Percentiles rank a stretch among this genome's conserved stretches.
phyloP scores from a whole-genome alignment of 2,113 vertebrate genomes.

The Emydura subglobosa region DNA sequence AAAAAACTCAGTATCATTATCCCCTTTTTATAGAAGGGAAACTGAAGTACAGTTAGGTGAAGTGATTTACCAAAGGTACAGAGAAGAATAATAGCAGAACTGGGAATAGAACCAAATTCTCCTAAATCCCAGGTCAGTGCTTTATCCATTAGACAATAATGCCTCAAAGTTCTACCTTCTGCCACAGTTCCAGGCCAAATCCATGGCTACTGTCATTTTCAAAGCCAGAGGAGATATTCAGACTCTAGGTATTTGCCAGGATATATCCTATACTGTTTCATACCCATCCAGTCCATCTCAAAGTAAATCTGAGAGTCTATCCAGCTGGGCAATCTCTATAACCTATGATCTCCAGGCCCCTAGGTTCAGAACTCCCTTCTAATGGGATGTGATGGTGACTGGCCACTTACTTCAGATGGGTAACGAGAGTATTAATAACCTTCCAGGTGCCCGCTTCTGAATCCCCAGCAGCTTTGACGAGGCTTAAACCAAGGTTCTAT shows the following conservation, averaged over 20 bases:
- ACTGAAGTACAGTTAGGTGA: not conserved
- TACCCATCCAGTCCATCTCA: not conserved
- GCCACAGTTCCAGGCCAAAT: not conserved
- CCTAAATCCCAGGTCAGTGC: not conserved
- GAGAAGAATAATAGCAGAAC: rapidly evolving
- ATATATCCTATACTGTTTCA: not conserved
- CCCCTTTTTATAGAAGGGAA: not conserved
- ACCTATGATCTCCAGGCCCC: rapidly evolving
- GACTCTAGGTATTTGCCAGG: not conserved
- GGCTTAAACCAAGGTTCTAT: conserved; percentile 62
- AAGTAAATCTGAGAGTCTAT: not conserved
- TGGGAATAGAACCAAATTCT: not conserved
- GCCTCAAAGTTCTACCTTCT: not conserved
- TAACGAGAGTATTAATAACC: conserved; percentile 8
- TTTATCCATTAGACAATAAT: not conserved
- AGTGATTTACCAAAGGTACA: not conserved
- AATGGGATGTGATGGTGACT: not conserved
- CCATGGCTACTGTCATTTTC: not conserved
- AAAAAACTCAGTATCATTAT: not conserved
- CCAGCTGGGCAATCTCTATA: conserved; percentile 24
- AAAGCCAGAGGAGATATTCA: not conserved
- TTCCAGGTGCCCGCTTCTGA: conserved; percentile 27
- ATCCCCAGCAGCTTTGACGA: conserved; percentile 44
- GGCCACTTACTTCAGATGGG: conserved; percentile 5
- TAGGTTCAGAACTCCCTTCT: not conserved